These are phyloP conservation scores for Meteorus colon DNA, from an alignment of 2,888 invertebrate genomes.

Conservation along the genomic window DNA sequence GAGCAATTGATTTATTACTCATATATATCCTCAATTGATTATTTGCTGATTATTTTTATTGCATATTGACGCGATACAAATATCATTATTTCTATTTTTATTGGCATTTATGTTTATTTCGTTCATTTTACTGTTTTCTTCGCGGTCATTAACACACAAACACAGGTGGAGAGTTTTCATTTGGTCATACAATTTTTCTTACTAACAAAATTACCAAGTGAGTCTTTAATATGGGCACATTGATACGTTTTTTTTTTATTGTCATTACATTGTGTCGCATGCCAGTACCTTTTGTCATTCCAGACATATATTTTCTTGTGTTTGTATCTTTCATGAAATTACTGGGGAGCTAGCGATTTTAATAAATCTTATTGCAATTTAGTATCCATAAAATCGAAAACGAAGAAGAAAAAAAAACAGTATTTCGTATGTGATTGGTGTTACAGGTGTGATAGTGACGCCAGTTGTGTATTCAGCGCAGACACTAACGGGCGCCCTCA, in stretches of 20 bases:
- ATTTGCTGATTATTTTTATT: slow-evolving; percentile 27
- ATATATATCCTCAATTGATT: slow-evolving; percentile 10
- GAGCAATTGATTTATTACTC: slow-evolving; percentile 31
- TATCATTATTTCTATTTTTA: neutral
- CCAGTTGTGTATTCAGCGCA: slow-evolving; percentile 86
- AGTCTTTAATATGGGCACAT: slow-evolving; percentile 2
- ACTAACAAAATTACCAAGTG: slow-evolving; percentile 10
- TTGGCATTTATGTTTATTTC: neutral
- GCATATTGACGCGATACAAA: slow-evolving; percentile 10
- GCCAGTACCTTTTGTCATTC: slow-evolving; percentile 8
- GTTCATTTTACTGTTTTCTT: slow-evolving; percentile 6
- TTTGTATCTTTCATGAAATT: slow-evolving; percentile 15
- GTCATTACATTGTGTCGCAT: slow-evolving; percentile 5
- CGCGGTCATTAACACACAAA: slow-evolving; percentile 31
- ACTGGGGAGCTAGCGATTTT: slow-evolving; percentile 56
- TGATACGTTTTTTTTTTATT: neutral
- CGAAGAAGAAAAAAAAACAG: neutral
- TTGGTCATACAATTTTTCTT: slow-evolving; percentile 16
- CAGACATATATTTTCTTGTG: slow-evolving; percentile 40
- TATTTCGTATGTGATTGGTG: slow-evolving; percentile 24
- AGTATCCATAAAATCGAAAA: neutral
- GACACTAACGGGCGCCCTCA: slow-evolving; percentile 86
- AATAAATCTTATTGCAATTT: slow-evolving; percentile 11
- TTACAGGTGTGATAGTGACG: slow-evolving; percentile 75
- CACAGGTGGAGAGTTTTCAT: slow-evolving; percentile 33